Evolutionary conservation across 2,888 invertebrate genomes (phyloP), one percentile per base, ranked within the genome.

Genomic region (Torymus aiolomorphi): DNA sequence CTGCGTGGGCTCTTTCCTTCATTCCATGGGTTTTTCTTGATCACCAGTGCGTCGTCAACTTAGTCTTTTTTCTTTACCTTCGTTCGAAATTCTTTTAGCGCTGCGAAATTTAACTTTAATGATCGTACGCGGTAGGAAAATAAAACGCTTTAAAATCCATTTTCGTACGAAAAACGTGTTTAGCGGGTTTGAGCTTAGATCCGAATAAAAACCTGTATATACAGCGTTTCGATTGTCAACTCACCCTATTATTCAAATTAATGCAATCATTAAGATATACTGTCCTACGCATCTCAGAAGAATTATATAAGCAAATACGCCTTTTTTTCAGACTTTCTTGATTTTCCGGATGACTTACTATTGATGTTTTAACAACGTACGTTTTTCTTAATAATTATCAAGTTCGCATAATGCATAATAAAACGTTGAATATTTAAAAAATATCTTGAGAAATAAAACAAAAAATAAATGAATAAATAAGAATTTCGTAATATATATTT

Each of bases 1-100:
- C 52, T n/a, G 66, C 66, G 72, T 72, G 66, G 71, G 72, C 51
- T 62, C 31, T 66, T 75, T 61, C 52, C 31, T 31, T 31, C 31
- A 31, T 31, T 31, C 31, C 31, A 31, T 31, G 5, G 5, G 31
- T 31, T 31, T 31, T 31, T 31, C 31, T 31, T 31, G 31, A 3
- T 31, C 31, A 31, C 31, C 5, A 31, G 31, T 31, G 31, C 4
- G 3, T 31, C 31, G 31, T 5, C 31, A 31, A 31, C 31, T 4
- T 56, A 49, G 31, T 14, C 51, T 61, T 20, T 12, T 59, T 13
- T 54, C 63, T 63, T 52, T 13, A 2, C n/a, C 4, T 65, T 16
- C 31, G 31, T 5, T 31, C 31, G 2, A 31, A 31, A 31, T 65
- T 18, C 16, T 65, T 65, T 31, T 2, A 10, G 63, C 42, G 65